Evolutionary conservation across 2,113 vertebrate species (phyloP).

Genomic region (Cololabis saira): DNA sequence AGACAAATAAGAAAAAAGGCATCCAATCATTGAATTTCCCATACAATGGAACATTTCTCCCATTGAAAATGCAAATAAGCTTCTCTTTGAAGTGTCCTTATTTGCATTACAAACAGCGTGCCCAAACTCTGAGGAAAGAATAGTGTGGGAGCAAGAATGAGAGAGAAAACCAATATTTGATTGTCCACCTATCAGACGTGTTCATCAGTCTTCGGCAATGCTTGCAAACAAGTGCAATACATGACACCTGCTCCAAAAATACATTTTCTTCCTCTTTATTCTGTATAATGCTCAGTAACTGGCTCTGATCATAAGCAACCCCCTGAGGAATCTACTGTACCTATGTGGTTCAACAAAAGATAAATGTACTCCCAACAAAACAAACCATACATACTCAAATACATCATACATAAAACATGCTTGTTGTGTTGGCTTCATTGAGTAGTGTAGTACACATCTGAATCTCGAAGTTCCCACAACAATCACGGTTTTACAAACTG

Average conservation of each 20-base stretch:
- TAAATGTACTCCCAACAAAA: conserved; percentile 84
- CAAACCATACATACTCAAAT: conserved; percentile 80
- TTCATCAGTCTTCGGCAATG: conserved; percentile 22
- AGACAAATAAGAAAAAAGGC: conserved; percentile 6
- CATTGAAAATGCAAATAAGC: conserved; percentile 89
- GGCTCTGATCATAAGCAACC: conserved; percentile 75
- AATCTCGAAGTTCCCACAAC: conserved; percentile 49
- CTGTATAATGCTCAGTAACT: conserved; percentile 26
- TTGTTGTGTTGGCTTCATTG: conserved; percentile 67
- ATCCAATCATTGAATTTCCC: conserved; percentile 38
- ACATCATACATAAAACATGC: conserved; percentile 26
- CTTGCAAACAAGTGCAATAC: not conserved
- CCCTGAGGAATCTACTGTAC: conserved; percentile 63
- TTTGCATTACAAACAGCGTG: conserved; percentile 91
- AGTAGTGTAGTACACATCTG: conserved; percentile 33
- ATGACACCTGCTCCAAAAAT: conserved; percentile 23
- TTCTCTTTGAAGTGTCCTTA: conserved; percentile 87
- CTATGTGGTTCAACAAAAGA: conserved; percentile 73
- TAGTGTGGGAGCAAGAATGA: conserved; percentile 62
- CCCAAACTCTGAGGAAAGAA: conserved; percentile 79
- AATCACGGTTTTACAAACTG: conserved; percentile 50
- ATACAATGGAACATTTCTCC: conserved; percentile 51
- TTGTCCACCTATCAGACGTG: conserved; percentile 37
- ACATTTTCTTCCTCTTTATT: conserved; percentile 39
- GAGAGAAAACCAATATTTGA: conserved; percentile 25